Evolutionary conservation across 1,140 invertebrate species (phyloP).

Genomic region (Stratiolaelaps scimitus): DNA sequence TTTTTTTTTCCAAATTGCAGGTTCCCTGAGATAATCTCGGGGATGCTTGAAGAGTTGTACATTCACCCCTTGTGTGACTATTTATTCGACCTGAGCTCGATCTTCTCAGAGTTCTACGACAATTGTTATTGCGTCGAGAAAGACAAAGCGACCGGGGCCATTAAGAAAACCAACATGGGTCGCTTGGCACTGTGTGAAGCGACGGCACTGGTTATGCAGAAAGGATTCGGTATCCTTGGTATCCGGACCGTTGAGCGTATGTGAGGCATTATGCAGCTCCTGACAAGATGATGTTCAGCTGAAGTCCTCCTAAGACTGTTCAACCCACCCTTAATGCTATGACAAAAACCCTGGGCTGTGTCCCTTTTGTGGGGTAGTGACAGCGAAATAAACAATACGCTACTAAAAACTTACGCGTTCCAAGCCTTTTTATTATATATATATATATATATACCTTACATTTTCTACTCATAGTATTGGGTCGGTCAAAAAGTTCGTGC

Average conservation of each 20-base stretch:
- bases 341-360: too few species aligned
- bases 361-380: too few species aligned
- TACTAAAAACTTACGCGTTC: too few species aligned
- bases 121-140: slow-evolving; percentile 95
- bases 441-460: too few species aligned
- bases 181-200: slow-evolving; percentile 82
- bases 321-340: not conserved
- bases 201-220: slow-evolving; percentile 70
- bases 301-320: not conserved
- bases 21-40: slow-evolving; percentile 74
- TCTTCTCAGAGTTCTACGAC: slow-evolving; percentile 92
- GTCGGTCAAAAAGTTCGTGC: too few species aligned
- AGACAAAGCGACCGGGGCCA: slow-evolving; percentile 52
- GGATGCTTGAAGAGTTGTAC: slow-evolving; percentile 67
- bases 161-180: slow-evolving; percentile 68
- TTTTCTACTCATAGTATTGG: too few species aligned
- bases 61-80: slow-evolving; percentile 87
- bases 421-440: too few species aligned
- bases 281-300: not conserved
- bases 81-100: slow-evolving; percentile 80
- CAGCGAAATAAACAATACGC: too few species aligned
- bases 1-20: slow-evolving; percentile 46
- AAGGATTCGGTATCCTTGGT: slow-evolving; percentile 78
- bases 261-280: slow-evolving; percentile 47
- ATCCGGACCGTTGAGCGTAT: slow-evolving; percentile 81